Percentiles rank a stretch among this genome's conserved stretches.
phyloP scores from a whole-genome alignment of 2,888 invertebrate genomes.

The Pachliopta kotzebuea region DNA sequence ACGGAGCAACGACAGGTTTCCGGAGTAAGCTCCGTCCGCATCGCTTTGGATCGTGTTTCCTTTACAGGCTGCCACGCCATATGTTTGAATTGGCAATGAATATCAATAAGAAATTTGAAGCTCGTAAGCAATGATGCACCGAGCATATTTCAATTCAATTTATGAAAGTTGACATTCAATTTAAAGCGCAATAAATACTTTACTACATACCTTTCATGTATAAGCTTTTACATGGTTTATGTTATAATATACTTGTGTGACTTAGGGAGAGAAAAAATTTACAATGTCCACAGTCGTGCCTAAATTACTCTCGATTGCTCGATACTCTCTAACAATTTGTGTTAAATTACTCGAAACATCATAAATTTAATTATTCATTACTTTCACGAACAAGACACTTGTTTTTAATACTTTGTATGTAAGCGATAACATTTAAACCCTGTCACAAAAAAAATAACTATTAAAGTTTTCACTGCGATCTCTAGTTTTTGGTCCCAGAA shows the following conservation, averaged over 20 bases:
- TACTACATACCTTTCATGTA: neutral
- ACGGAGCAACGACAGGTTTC: slow-evolving; percentile 8
- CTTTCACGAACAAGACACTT: too few relatives aligned
- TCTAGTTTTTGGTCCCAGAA: too few relatives aligned
- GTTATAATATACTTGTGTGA: neutral
- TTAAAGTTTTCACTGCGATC: too few relatives aligned
- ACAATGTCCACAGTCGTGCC: too few relatives aligned
- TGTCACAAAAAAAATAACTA: too few relatives aligned
- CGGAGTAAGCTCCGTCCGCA: slow-evolving; percentile 2
- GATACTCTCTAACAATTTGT: too few relatives aligned
- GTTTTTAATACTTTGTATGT: too few relatives aligned
- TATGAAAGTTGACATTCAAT: neutral
- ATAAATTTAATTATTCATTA: too few relatives aligned
- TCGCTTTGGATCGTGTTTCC: slow-evolving; percentile 8
- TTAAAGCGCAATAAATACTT: neutral
- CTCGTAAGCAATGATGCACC: neutral
- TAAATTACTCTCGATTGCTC: too few relatives aligned
- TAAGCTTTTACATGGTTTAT: neutral
- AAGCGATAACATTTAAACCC: too few relatives aligned
- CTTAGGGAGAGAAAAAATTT: too few relatives aligned
- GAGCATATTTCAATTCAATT: slow-evolving; percentile 4
- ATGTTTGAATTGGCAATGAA: slow-evolving; percentile 16
- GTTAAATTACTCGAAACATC: too few relatives aligned
- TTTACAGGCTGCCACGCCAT: slow-evolving; percentile 12
- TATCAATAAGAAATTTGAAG: slow-evolving; percentile 10